Conservation (phyloP, 2,797 vertebrate species). For the Nannoperca obscura region DNA sequence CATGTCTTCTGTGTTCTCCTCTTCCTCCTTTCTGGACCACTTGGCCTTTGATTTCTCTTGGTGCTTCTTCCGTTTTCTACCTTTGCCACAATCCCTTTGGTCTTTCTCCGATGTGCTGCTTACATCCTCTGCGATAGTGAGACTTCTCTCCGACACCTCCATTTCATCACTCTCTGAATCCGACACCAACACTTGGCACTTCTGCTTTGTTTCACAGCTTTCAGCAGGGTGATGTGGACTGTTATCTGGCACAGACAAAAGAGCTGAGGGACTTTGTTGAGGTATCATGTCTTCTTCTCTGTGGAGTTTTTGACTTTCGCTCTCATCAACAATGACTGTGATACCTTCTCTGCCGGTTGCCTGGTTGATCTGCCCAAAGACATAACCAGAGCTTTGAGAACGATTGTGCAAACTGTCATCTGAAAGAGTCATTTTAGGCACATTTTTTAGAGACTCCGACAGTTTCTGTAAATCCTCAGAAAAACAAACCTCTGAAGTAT, state of each 20-base stretch:
- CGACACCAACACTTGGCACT: not conserved
- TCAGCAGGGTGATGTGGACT: not conserved
- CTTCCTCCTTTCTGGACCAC: conserved; percentile 58
- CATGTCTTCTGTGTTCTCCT: conserved; percentile 56
- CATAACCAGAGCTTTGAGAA: conserved; percentile 73
- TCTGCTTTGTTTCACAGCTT: not conserved
- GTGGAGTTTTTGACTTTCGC: not conserved
- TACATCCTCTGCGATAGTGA: conserved; percentile 12
- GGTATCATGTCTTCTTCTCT: not conserved
- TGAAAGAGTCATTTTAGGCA: not conserved
- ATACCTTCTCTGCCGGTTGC: conserved; percentile 36
- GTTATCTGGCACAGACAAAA: not conserved
- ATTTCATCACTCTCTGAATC: conserved; percentile 24
- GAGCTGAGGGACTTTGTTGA: conserved; percentile 7
- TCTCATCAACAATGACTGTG: not conserved
- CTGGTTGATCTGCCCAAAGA: conserved; percentile 88
- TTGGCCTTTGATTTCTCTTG: conserved; percentile 74
- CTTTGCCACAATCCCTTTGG: conserved; percentile 43
- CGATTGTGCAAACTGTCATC: not conserved
- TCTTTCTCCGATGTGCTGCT: conserved; percentile 54
- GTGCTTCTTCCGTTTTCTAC: conserved; percentile 87
- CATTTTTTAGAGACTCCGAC: not conserved
- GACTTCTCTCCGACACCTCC: conserved; percentile 31
- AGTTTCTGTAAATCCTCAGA: not conserved
- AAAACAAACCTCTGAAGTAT: conserved; percentile 8